Percentiles rank a stretch among this genome's conserved stretches.
These are phyloP conservation scores for Agrochola lychnidis DNA, from an alignment of 2,888 invertebrate species.

Conservation along the genomic window DNA sequence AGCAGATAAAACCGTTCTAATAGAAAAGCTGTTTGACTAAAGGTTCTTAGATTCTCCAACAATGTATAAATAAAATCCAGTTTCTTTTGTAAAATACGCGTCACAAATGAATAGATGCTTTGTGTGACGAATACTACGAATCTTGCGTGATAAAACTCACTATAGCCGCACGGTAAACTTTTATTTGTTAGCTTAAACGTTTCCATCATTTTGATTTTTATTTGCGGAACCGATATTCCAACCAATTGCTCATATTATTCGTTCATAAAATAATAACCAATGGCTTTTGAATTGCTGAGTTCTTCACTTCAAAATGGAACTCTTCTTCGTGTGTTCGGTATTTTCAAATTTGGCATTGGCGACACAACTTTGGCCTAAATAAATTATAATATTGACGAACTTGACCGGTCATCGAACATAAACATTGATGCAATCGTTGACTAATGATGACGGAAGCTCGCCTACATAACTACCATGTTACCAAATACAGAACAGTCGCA, in stretches of 20 bases:
- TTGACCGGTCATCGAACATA: slow-evolving; percentile 64
- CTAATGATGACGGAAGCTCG: slow-evolving; percentile 78
- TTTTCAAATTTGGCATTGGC: slow-evolving; percentile 12
- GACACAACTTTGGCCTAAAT: slow-evolving; percentile 20
- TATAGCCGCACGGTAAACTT: slow-evolving; percentile 36
- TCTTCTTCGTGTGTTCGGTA: not conserved
- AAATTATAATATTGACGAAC: slow-evolving; percentile 52
- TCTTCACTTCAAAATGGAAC: not conserved
- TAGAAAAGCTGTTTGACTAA: slow-evolving; percentile 19
- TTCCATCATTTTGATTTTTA: slow-evolving; percentile 21
- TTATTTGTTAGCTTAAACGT: slow-evolving; percentile 41
- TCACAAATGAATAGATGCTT: slow-evolving; percentile 60
- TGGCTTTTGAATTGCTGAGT: not conserved
- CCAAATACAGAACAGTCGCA: slow-evolving; percentile 78
- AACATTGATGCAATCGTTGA: slow-evolving; percentile 74
- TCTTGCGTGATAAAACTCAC: slow-evolving; percentile 45
- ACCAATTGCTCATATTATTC: not conserved
- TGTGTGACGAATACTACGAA: slow-evolving; percentile 70
- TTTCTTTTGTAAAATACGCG: slow-evolving; percentile 71
- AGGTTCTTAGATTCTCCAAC: slow-evolving; percentile 18
- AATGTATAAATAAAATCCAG: slow-evolving; percentile 39
- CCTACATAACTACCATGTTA: slow-evolving; percentile 76
- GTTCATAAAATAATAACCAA: not conserved
- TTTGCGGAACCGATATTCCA: slow-evolving; percentile 18
- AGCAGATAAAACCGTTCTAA: not conserved